These are phyloP conservation scores for Octopus sinensis DNA, from an alignment of 1,140 invertebrate species.

Conservation along the genomic window DNA sequence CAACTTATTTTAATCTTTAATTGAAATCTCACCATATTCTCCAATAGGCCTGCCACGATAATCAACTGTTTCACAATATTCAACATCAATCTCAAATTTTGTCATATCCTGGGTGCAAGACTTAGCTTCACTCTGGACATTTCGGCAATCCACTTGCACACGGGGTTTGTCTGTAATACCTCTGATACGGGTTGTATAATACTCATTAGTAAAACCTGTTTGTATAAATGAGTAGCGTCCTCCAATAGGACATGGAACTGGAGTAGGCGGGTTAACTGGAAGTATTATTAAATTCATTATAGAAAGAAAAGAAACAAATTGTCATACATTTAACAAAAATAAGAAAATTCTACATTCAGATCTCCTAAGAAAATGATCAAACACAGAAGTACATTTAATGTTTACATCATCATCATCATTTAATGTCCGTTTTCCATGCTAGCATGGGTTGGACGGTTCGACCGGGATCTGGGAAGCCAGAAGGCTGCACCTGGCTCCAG, in stretches of 20 bases:
- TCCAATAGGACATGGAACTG: conserved; percentile 89
- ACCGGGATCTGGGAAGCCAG: too few relatives aligned
- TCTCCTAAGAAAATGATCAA: too few relatives aligned
- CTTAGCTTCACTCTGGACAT: conserved; percentile 87
- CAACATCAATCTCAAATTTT: conserved; percentile 87
- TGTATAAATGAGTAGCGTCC: conserved; percentile 94
- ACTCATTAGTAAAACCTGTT: conserved; percentile 70
- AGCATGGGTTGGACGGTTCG: too few relatives aligned
- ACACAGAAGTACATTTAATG: too few relatives aligned
- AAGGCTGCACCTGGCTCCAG: too few relatives aligned
- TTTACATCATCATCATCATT: too few relatives aligned
- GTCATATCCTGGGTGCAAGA: conserved; percentile 82
- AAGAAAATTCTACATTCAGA: too few relatives aligned
- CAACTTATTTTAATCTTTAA: too few relatives aligned
- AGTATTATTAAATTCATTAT: conserved; percentile 17
- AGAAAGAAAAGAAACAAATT: conserved; percentile 29
- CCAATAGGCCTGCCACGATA: conserved; percentile 84
- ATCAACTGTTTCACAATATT: conserved; percentile 93
- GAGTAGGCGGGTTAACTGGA: conserved; percentile 82
- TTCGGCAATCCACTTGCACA: conserved; percentile 87
- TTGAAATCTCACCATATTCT: conserved; percentile 52
- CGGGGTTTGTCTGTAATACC: conserved; percentile 90
- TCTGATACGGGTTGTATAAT: conserved; percentile 88
- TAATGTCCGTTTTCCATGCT: too few relatives aligned
- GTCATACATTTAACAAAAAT: too few relatives aligned